Evolutionary conservation across 2,888 invertebrate genomes (phyloP), one percentile per base, ranked within the genome.

Genomic region (Sacculina carcini): DNA sequence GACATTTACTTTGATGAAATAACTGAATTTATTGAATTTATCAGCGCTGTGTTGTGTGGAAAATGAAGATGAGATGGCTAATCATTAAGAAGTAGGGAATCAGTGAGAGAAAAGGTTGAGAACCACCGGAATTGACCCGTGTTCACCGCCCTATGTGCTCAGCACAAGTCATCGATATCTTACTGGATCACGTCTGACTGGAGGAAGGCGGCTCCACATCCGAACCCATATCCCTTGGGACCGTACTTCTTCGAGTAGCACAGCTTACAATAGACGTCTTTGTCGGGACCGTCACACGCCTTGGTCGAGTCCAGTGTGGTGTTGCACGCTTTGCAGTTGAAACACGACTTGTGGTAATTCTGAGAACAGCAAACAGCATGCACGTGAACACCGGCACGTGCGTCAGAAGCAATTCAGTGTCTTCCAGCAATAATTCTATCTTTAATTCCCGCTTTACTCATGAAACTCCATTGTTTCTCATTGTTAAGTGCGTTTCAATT

Each of bases 161-260:
- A n/a, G n/a, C n/a, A n/a, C n/a, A n/a, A n/a, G n/a, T n/a, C n/a
- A 2, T 38, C 38, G 21, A 21, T 23, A 4, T 23, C 39, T 39
- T 23, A 39, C 39, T 21, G 3, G 12, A 39, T 39, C 5, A 39
- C 23, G 39, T 39, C 39, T 12, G 39, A 39, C 39, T 39, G 39
- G 9, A 39, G 39, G 39, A 39, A 39, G 6, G 39, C 57, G 29
- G 54, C 55, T 12, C 57, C 71, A 29, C 96, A 94, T 63, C 96
- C 96, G 69, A 87, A 92, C 63, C 90, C 92, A 69, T 90, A 90
- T 68, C 87, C 87, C 66, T 92, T 92, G 51, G 92, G 92, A 61
- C 92, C 94, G 79, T 83, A 92, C 67, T 86, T 90, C 70, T 90
- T 87, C 62, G 90, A 90, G 66, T 96, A 92, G 69, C 94, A 96